Base-by-base conservation (phyloP, 1,140 invertebrate genomes). In the Bombus vancouverensis region DNA sequence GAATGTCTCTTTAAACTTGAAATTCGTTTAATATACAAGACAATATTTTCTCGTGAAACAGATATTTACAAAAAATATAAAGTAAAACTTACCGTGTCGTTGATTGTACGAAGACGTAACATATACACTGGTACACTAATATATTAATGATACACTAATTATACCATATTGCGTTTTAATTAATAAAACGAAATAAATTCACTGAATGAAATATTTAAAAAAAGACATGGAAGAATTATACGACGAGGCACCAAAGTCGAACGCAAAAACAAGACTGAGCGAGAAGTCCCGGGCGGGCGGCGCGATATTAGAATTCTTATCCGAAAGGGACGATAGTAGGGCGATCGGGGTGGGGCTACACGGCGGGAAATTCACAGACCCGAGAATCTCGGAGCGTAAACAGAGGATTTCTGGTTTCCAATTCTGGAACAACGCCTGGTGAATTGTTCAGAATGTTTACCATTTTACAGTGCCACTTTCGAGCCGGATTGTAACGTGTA, bases 371-470 rank as follows among this genome's bases (percentile, higher is more conserved):
- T 70, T 70, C 68, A 39, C 34, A 18, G 32, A 18, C 1, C 47
- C 18, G 68, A 28, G 37, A 15, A 22, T 53, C 47, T 53, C 18
- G 47, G 42, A 9, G n/a, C 32, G 44, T 53, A 75, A 75, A 75
- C 44, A 32, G 44, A 34, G 32, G 10, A 44, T 74, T 74, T 8
- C 44, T 74, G n/a, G 44, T 47, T 75, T 53, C 25, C 44, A 57
- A 37, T 75, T 75, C 25, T 44, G 32, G n/a, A 62, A 32, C 42
- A 44, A 47, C 42, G 9, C 18, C 39, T 34, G n/a, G 3, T 66
- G 62, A 79, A 79, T 66, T 34, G 62, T 79, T 79, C 28, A 44
- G 12, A 6, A 28, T 80, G 44, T 80, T 80, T 71, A 80, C 66
- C 15, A n/a, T 44, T 79, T 44, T 25, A 15, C 42, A 65, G 34